These are phyloP conservation scores for Thamnaconus septentrionalis DNA, from an alignment of 2,113 vertebrate genomes.

Conservation along the genomic window DNA sequence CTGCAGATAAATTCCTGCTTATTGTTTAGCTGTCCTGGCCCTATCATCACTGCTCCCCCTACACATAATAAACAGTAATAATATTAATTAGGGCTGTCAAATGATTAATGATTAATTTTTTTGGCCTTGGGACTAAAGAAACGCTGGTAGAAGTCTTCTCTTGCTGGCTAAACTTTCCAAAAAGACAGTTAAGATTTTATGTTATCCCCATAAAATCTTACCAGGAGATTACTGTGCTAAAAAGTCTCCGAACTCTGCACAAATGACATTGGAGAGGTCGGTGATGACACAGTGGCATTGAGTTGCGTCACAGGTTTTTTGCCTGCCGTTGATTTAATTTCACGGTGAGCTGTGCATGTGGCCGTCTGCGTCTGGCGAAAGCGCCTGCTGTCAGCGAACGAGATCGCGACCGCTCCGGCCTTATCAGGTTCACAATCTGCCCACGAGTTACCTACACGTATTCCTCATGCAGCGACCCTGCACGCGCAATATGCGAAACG, in stretches of 20 bases:
- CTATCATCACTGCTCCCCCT: too few relatives aligned
- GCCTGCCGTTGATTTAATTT: background rate
- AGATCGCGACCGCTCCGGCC: background rate
- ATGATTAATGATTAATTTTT: too few relatives aligned
- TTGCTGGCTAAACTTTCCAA: too few relatives aligned
- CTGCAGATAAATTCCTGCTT: too few relatives aligned
- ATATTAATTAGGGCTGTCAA: too few relatives aligned
- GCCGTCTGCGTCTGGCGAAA: background rate
- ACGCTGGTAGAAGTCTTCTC: too few relatives aligned
- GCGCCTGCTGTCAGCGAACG: background rate
- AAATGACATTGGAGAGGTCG: background rate
- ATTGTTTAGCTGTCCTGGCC: too few relatives aligned
- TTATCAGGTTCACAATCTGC: constrained; percentile 22
- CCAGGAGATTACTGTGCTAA: background rate
- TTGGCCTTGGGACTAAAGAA: too few relatives aligned
- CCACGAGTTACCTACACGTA: constrained; percentile 10
- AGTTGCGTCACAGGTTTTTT: background rate
- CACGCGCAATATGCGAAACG: constrained; percentile 2
- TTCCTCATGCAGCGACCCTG: background rate
- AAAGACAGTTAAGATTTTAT: too few relatives aligned
- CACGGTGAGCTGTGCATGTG: background rate
- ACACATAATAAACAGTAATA: too few relatives aligned
- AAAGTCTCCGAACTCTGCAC: too few relatives aligned
- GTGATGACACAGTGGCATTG: background rate
- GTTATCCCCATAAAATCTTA: too few relatives aligned